Evolutionary conservation across 2,797 vertebrate genomes (phyloP), one percentile per base, ranked within the genome.

Genomic region (Acipenser oxyrinchus): DNA sequence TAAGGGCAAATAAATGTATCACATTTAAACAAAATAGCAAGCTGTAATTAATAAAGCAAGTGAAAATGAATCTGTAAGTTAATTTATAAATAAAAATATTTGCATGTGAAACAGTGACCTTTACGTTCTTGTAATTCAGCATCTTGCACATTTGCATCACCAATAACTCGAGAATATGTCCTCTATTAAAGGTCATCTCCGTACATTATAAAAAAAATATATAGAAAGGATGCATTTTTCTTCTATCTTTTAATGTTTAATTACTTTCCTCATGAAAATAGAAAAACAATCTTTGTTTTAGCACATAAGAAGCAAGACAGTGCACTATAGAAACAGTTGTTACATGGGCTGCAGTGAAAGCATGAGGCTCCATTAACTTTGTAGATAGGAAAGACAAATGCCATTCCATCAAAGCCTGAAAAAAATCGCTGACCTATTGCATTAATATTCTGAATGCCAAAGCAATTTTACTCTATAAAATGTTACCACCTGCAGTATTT

Each of bases 141-240:
- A 66, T 66, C 8, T 13, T 58, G 65, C 48, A 48, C 59, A 37
- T 50, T 12, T 23, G 6, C 18, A 58, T 58, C 59, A 55, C 65
- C 37, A 50, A 59, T 58, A 59, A 66, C 55, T 58, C 23, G 18
- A 23, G 49, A 48, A n/a, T 10, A 59, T 7, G 65, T 66, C 53
- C 37, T 37, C 13, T 58, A 57, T 49, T 58, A 66, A 66, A 66
- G 52, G 65, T 66, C 53, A 65, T 65, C 64, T 55, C n/a, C 51
- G 55, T 65, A 55, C 51, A 65, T 65, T 53, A 65, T 53, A 11
- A 58, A 58, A 58, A 58, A 64, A 51, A 13, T n/a, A n/a, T n/a
- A n/a, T 65, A 11, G 48, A 57, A 65, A 65, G 64, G 65, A 58
- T 11, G 12, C 55, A 58, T 7, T n/a, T 58, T 58, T 23, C 23